These are phyloP conservation scores for Leucoraja erinaceus DNA, from an alignment of 2,113 vertebrate genomes.

Conservation along the genomic window DNA sequence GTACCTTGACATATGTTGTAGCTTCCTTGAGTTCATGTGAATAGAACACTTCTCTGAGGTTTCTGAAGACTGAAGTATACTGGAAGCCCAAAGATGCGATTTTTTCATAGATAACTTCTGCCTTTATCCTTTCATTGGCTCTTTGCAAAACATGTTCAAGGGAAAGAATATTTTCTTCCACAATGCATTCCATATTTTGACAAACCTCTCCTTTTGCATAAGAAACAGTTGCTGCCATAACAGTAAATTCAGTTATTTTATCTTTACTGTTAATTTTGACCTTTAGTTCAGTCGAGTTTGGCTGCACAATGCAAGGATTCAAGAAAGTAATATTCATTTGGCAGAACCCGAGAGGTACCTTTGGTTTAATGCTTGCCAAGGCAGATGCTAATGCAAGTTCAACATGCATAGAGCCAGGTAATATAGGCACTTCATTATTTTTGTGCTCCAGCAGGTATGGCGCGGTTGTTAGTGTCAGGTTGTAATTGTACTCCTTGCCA, in stretches of 20 bases:
- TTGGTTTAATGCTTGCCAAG: slow-evolving; percentile 55
- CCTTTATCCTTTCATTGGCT: slow-evolving; percentile 54
- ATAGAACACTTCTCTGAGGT: slow-evolving; percentile 60
- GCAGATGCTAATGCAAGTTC: slow-evolving; percentile 69
- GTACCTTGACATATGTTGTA: slow-evolving; percentile 59
- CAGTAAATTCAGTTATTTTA: slow-evolving; percentile 54
- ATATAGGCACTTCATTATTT: slow-evolving; percentile 59
- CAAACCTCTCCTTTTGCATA: slow-evolving; percentile 62
- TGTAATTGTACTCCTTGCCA: slow-evolving; percentile 52
- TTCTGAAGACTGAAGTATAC: slow-evolving; percentile 63
- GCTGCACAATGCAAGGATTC: slow-evolving; percentile 55
- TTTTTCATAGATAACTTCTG: slow-evolving; percentile 57
- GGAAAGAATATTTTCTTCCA: slow-evolving; percentile 60
- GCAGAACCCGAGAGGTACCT: slow-evolving; percentile 54
- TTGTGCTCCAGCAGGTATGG: slow-evolving; percentile 70
- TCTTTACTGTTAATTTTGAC: slow-evolving; percentile 54
- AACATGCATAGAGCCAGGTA: slow-evolving; percentile 66
- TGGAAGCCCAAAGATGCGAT: slow-evolving; percentile 66
- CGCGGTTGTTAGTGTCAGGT: slow-evolving; percentile 49
- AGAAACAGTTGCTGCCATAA: slow-evolving; percentile 55
- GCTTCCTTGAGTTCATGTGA: slow-evolving; percentile 70
- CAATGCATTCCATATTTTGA: slow-evolving; percentile 36
- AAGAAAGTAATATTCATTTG: slow-evolving; percentile 63
- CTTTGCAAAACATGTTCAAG: slow-evolving; percentile 56
- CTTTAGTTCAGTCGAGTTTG: slow-evolving; percentile 53